These are phyloP conservation scores for Cathartes aura DNA, from an alignment of 2,113 vertebrate species.

Conservation along the genomic window DNA sequence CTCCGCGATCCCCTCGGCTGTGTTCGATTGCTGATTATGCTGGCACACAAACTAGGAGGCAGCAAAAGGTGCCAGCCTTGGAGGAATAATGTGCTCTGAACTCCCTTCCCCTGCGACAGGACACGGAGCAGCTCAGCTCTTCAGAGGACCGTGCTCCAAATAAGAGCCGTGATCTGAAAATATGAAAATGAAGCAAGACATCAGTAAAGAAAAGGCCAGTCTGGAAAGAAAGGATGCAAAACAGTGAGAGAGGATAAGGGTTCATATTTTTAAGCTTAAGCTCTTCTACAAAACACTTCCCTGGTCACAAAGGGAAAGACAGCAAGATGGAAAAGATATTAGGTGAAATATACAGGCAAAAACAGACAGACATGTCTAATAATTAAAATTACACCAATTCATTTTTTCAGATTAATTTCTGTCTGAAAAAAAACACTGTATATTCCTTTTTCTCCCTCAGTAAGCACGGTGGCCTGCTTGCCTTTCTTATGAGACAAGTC, in stretches of 20 bases:
- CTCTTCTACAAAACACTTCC: background rate
- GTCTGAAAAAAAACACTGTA: background rate
- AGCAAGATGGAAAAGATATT: background rate
- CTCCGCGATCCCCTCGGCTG: background rate
- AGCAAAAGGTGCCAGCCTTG: background rate
- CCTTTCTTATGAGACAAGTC: background rate
- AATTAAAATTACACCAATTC: background rate
- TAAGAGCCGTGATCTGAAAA: background rate
- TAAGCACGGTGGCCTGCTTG: background rate
- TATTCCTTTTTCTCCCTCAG: background rate
- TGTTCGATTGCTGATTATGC: background rate
- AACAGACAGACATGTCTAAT: background rate
- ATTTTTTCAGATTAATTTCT: background rate
- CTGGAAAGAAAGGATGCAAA: background rate
- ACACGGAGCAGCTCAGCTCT: background rate
- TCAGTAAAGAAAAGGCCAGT: background rate
- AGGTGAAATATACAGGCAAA: background rate
- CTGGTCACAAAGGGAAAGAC: background rate
- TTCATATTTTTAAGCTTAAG: background rate
- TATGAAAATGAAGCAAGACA: background rate
- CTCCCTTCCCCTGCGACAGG: background rate
- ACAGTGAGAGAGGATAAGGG: background rate
- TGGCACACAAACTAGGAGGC: background rate
- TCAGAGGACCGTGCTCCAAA: background rate
- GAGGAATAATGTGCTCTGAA: background rate